A percentile compares a stretch with the other conserved stretches of the same genome.
These are phyloP conservation scores for Rhinogobius similis DNA, from an alignment of 2,113 vertebrate species.

Conservation along the genomic window DNA sequence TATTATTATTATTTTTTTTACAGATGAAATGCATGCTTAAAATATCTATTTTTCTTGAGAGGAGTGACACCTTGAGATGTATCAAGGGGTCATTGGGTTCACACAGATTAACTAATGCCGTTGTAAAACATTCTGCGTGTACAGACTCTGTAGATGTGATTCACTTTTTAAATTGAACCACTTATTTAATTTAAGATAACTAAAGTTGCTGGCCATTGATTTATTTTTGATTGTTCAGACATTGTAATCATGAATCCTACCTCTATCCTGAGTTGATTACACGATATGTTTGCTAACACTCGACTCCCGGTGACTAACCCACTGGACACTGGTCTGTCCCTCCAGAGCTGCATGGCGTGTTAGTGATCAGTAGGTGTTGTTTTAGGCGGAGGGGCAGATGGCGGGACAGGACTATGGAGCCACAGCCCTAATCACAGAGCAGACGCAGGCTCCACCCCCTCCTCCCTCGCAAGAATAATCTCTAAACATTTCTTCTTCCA, in stretches of 20 bases:
- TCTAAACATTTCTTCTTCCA: conserved; percentile 41
- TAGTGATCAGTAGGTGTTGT: conserved; percentile 69
- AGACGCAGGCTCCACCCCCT: conserved; percentile 38
- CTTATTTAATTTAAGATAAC: not conserved
- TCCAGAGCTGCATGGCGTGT: conserved; percentile 7
- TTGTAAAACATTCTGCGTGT: not conserved
- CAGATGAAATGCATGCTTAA: not conserved
- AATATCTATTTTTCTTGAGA: no score
- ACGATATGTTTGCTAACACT: not conserved
- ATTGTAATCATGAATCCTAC: not conserved
- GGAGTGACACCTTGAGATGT: no score
- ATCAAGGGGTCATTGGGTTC: no score
- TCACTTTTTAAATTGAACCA: not conserved
- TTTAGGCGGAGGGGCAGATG: conserved; percentile 64
- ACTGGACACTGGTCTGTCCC: conserved; percentile 27
- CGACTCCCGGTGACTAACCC: not conserved
- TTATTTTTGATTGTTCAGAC: not conserved
- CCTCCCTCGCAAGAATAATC: conserved; percentile 55
- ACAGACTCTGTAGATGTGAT: not conserved
- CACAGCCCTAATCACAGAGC: conserved; percentile 49
- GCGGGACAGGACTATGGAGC: conserved; percentile 64
- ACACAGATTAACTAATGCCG: no score
- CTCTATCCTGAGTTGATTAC: not conserved
- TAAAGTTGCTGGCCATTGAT: not conserved
- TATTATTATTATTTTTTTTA: not conserved